Conservation (phyloP, 2,888 invertebrate genomes). For the Lithosia quadra region DNA sequence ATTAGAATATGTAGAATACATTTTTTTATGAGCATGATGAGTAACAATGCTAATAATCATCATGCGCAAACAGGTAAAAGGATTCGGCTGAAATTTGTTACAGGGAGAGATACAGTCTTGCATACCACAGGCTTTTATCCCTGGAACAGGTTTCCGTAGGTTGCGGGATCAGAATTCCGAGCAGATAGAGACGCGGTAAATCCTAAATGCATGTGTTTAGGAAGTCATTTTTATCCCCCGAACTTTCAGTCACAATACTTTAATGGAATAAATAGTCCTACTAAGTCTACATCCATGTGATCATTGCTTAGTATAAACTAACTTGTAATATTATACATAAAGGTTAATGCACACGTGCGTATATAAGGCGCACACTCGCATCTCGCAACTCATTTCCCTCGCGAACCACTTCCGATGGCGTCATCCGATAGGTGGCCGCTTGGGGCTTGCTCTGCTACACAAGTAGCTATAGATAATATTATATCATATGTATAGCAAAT, state of each 20-base stretch:
- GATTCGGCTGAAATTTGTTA: too few species aligned
- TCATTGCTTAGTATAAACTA: neutral
- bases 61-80: too few species aligned
- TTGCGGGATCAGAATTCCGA: too few species aligned
- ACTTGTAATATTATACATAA: conserved; percentile 28
- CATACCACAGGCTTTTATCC: too few species aligned
- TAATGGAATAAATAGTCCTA: neutral
- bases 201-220: too few species aligned
- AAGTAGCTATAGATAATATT: neutral
- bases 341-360: conserved; percentile 46
- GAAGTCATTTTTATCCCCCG: too few species aligned
- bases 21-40: neutral
- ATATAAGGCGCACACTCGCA: conserved; percentile 61
- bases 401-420: conserved; percentile 66
- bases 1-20: neutral
- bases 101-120: too few species aligned
- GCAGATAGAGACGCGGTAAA: too few species aligned
- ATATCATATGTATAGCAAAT: neutral
- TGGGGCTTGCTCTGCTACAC: conserved; percentile 42
- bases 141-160: too few species aligned
- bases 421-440: conserved; percentile 59
- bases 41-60: neutral
- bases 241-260: too few species aligned
- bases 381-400: conserved; percentile 67
- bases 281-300: neutral